phyloP scores from a whole-genome alignment of 37 sponge, comb jelly and placozoan species.

The Axinella damicornis region DNA sequence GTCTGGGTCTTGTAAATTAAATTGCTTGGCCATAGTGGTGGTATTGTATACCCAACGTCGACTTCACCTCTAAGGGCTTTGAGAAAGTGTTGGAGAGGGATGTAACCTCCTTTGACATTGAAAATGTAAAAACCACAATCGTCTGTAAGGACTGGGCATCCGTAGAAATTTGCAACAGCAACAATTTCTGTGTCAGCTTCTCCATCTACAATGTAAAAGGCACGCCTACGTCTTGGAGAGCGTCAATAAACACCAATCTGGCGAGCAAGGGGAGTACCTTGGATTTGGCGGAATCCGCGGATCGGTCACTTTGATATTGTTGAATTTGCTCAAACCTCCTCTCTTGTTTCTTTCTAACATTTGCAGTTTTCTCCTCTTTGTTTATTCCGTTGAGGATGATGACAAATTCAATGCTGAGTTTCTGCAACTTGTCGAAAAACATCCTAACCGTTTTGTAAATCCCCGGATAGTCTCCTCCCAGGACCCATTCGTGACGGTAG shows the following conservation, averaged over 20 bases:
- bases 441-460: background rate
- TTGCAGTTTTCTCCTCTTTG: constrained; percentile 29
- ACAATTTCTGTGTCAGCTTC: constrained; percentile 64
- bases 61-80: too few relatives aligned
- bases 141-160: constrained; percentile 49
- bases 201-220: constrained; percentile 44
- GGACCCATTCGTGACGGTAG: constrained; percentile 16
- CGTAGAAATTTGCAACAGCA: constrained; percentile 34
- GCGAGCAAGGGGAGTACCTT: constrained; percentile 29
- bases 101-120: constrained; percentile 48
- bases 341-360: background rate
- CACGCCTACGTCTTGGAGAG: constrained; percentile 10
- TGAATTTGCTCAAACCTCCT: background rate
- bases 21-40: too few relatives aligned
- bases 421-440: constrained; percentile 40
- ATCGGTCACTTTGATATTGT: background rate
- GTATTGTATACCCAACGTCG: too few relatives aligned
- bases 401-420: background rate
- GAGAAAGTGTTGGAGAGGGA: constrained; percentile 25
- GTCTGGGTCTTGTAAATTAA: background rate
- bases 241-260: constrained; percentile 10
- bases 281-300: too few relatives aligned
- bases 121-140: constrained; percentile 78
- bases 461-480: constrained; percentile 67
- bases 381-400: constrained; percentile 67